Evolutionary conservation across 2,888 invertebrate genomes (phyloP), one percentile per base, ranked within the genome.

Genomic region (Muschampia plurimacula): DNA sequence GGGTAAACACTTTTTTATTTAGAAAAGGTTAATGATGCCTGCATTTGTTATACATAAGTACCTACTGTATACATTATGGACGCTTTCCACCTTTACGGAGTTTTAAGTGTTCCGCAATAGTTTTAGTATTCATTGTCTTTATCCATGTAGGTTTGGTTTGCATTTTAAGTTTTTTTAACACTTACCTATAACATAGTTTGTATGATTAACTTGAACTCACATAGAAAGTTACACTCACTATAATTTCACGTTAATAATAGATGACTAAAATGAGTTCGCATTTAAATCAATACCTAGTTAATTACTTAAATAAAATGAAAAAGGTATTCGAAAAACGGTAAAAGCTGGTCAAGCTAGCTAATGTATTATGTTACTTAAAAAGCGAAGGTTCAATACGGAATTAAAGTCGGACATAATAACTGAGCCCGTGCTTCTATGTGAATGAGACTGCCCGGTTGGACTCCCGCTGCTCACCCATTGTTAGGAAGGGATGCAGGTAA

Each of bases 401-500:
- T 46, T 52, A 6, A 52, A 52, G 8, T 15, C 52, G 10, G 52
- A 15, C 6, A 52, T n/a, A 52, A n/a, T 15, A 52, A 7, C 77
- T 74, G 62, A 77, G 80, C 80, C 81, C 82, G 81, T 84, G 81
- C 84, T 79, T 77, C 69, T 72, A 74, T 74, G 81, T 86, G 87
- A 88, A 90, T 87, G 87, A 86, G 81, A 75, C 28, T 22, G 57
- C 28, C 57, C 22, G 57, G 15, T 22, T 55, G 55, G 55, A 22
- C 81, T 83, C 81, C 82, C 79, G 84, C 74, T 82, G 49, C 67
- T 63, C 73, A 76, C 75, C 82, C 77, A 85, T 88, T 88, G 87
- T 88, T 82, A 81, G 3, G 12, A 46, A 46, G 81, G 84, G 85
- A 52, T 15, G 52, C 90, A 89, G 91, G 90, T 89, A 87, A 77